Evolutionary conservation across 2,888 invertebrate species (phyloP), one percentile per base, ranked within the genome.

Genomic region (Himalopsyche anomala): DNA sequence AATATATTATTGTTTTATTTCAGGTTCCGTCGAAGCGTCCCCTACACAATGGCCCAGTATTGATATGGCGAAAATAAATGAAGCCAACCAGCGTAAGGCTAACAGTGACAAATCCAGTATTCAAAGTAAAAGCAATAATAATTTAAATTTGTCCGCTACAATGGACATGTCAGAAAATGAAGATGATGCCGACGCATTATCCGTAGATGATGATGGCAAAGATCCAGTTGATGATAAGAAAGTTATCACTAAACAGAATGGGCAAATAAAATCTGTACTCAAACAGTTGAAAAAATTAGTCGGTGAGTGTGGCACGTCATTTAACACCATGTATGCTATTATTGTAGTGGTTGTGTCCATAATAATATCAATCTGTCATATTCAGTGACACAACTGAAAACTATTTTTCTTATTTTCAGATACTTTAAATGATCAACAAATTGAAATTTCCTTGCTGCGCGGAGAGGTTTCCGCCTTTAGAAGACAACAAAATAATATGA

Each of bases 21-120:
- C 45, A 87, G 87, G 84, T 84, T 80, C 55, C 38, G 83, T 42
- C 45, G 87, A 86, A 56, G 79, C 90, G 84, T 91, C 90, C 88
- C 92, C 93, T 83, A 92, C 92, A 0, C 89, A 90, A 0, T 93
- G 93, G 93, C 93, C 93, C 0, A 91, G 91, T 89, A 93, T 93
- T 84, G 92, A 93, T 0, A 89, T 93, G 28, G 92, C 91, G 0
- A 92, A 93, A 88, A 91, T 93, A 81, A 91, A 91, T 0, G 92
- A 92, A 79, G 92, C 92, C 40, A 91, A 92, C 88, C 92, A 92
- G 84, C 90, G 93, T 82, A 92, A 92, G 87, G 91, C 92, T 51
- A 91, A 92, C 3, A 91, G 91, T 89, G 92, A 92, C 2, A 92
- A 92, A 88, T 91, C 91, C 19, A 90, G 90, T 89, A 90, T 89